These are phyloP conservation scores for Anguilla japonica DNA, from an alignment of 2,113 vertebrate genomes.

Conservation along the genomic window DNA sequence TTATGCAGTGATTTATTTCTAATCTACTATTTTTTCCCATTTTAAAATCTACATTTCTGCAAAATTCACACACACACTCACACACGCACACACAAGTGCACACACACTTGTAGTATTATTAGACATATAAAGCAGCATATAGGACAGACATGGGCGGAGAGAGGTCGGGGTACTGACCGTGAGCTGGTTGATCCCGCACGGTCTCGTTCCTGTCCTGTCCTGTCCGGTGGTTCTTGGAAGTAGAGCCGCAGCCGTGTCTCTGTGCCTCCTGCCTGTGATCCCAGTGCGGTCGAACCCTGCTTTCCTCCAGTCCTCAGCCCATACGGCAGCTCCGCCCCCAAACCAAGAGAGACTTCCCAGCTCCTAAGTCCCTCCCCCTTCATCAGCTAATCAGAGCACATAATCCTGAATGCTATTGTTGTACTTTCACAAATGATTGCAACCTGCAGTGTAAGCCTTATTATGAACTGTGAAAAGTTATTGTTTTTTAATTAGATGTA, in stretches of 20 bases:
- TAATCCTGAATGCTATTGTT: constrained; percentile 49
- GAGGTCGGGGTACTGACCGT: background rate
- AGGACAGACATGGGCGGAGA: background rate
- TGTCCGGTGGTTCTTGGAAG: background rate
- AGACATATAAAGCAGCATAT: background rate
- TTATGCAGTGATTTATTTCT: background rate
- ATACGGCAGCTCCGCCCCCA: constrained; percentile 10
- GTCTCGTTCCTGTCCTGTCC: background rate
- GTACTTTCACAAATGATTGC: background rate
- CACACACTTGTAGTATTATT: background rate
- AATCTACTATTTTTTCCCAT: background rate
- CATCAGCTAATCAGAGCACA: constrained; percentile 68
- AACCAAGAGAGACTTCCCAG: constrained; percentile 56
- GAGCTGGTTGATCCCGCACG: background rate
- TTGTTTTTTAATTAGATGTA: background rate
- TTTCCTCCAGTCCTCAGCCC: background rate
- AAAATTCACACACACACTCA: background rate
- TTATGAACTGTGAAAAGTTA: background rate
- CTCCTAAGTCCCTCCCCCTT: constrained; percentile 58
- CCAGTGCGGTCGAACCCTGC: background rate
- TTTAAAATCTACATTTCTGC: too few relatives aligned
- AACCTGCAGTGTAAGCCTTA: background rate
- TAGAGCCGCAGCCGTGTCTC: background rate
- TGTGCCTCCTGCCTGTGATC: constrained; percentile 30
- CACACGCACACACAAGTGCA: background rate